phyloP scores from a whole-genome alignment of 2,797 vertebrate species.

The Fistularia tabacaria region DNA sequence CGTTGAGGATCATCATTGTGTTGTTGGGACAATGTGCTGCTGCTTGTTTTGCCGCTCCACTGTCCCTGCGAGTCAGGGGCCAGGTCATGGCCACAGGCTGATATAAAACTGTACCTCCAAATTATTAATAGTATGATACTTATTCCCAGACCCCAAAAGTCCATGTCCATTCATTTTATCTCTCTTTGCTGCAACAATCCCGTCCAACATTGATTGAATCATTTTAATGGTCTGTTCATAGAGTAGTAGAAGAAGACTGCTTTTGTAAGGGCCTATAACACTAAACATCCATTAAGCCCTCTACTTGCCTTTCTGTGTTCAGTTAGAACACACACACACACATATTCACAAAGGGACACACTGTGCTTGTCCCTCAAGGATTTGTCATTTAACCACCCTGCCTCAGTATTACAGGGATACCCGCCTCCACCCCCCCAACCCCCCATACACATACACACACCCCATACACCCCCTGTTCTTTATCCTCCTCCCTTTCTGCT shows the following conservation, averaged over 20 bases:
- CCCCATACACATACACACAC: neutral
- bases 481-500: conserved; percentile 20
- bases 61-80: conserved; percentile 75
- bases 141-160: conserved; percentile 28
- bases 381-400: conserved; percentile 32
- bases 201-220: conserved; percentile 50
- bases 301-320: neutral
- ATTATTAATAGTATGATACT: conserved; percentile 12
- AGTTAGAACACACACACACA: neutral
- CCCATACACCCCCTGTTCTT: neutral
- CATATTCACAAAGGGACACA: conserved; percentile 2
- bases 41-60: conserved; percentile 76
- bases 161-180: conserved; percentile 4
- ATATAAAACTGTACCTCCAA: conserved; percentile 11
- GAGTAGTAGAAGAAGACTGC: conserved; percentile 36
- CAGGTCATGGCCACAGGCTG: conserved; percentile 61
- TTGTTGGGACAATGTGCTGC: conserved; percentile 68
- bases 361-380: conserved; percentile 30
- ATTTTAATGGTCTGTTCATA: conserved; percentile 54
- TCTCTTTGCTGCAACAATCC: conserved; percentile 18
- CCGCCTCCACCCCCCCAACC: neutral
- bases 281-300: conserved; percentile 25
- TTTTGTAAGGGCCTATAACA: conserved; percentile 30
- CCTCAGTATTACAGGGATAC: no score
- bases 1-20: conserved; percentile 52